These are phyloP conservation scores for Seriola dumerili DNA, from an alignment of 2,113 vertebrate genomes.

Conservation along the genomic window DNA sequence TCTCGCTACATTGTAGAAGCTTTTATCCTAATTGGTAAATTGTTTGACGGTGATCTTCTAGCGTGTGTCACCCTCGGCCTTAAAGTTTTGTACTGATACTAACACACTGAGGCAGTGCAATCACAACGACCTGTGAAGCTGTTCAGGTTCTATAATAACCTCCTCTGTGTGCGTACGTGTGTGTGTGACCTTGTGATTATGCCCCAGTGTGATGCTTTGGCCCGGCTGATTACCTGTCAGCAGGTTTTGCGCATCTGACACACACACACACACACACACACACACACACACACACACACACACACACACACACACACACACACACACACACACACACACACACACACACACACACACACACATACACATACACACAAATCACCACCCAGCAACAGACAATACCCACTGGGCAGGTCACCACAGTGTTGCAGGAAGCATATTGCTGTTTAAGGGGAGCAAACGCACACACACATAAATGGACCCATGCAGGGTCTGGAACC, in stretches of 20 bases:
- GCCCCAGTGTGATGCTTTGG: constrained; percentile 74
- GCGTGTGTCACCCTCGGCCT: constrained; percentile 33
- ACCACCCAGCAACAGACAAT: constrained; percentile 60
- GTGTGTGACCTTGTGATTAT: constrained; percentile 76
- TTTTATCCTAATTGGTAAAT: constrained; percentile 38
- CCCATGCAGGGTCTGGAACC: constrained; percentile 44
- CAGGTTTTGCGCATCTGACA: constrained; percentile 74
- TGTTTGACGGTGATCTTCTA: constrained; percentile 31
- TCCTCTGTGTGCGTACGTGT: constrained; percentile 1
- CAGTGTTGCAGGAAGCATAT: constrained; percentile 65
- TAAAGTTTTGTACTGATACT: constrained; percentile 59
- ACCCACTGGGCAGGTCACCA: constrained; percentile 69
- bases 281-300: constrained; percentile 44
- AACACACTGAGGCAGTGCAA: constrained; percentile 69
- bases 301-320: constrained; percentile 34
- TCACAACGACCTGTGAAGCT: constrained; percentile 63
- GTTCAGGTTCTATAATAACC: constrained; percentile 72
- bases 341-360: constrained; percentile 18
- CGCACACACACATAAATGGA: constrained; percentile 55
- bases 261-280: constrained; percentile 22
- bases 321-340: constrained; percentile 27
- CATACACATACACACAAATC: constrained; percentile 42
- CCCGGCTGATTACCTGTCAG: constrained; percentile 85
- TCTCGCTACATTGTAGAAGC: not conserved
- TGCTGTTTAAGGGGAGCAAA: constrained; percentile 60